These are phyloP conservation scores for Syrmaticus mikado DNA, from an alignment of 2,113 vertebrate genomes.

Conservation along the genomic window DNA sequence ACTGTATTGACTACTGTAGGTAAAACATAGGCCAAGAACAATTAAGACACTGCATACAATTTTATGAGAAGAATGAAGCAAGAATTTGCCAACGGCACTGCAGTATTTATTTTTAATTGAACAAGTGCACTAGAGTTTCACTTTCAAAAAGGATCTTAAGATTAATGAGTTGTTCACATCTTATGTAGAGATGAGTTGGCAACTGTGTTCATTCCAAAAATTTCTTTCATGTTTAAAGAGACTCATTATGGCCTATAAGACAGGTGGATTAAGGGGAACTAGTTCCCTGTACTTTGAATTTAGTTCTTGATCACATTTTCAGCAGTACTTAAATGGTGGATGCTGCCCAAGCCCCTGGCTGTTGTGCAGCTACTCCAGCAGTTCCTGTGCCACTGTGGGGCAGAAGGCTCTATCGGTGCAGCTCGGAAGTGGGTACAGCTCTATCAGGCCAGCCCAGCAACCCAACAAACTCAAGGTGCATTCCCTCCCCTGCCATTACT, in stretches of 20 bases:
- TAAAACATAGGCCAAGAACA: background rate
- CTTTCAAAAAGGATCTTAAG: background rate
- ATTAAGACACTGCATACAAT: background rate
- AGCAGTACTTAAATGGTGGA: background rate
- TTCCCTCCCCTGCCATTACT: background rate
- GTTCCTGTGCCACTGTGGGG: background rate
- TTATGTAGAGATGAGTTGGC: background rate
- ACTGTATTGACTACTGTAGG: background rate
- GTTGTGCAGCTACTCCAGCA: background rate
- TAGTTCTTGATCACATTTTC: background rate
- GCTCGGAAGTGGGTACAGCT: background rate
- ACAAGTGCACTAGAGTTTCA: background rate
- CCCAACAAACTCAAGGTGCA: background rate
- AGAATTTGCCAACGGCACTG: background rate
- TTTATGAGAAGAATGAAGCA: background rate
- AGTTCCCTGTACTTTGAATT: background rate
- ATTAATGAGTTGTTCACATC: background rate
- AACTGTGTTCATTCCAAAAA: background rate
- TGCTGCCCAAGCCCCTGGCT: background rate
- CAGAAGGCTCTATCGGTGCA: too few relatives aligned
- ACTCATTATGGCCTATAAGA: background rate
- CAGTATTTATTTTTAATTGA: conserved; percentile 8
- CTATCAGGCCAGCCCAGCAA: background rate
- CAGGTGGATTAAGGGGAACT: background rate
- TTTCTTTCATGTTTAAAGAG: background rate